Percentiles rank a stretch among this genome's conserved stretches.
These are phyloP conservation scores for Microchirus variegatus DNA, from an alignment of 2,797 vertebrate genomes.

Conservation along the genomic window DNA sequence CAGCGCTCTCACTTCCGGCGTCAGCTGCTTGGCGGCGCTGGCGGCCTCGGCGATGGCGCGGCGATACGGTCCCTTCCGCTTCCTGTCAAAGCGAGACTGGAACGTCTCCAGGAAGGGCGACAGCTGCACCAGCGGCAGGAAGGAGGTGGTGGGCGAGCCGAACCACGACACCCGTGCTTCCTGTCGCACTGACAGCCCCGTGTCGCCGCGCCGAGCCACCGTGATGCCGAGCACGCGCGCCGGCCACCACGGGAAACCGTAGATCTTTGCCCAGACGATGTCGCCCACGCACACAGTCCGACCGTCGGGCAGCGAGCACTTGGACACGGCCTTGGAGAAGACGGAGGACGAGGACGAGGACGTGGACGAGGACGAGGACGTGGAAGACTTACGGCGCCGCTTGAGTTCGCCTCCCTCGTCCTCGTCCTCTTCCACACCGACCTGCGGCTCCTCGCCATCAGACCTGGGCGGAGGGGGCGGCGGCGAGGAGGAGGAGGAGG, in stretches of 20 bases:
- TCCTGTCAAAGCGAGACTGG: slow-evolving; percentile 97
- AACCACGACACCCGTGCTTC: slow-evolving; percentile 98
- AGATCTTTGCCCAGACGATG: slow-evolving; percentile 99
- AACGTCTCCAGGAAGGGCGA: slow-evolving; percentile 98
- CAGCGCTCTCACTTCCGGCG: slow-evolving; percentile 95
- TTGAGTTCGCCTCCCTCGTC: slow-evolving; percentile 83
- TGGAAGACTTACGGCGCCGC: slow-evolving; percentile 86
- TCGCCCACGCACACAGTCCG: slow-evolving; percentile 95
- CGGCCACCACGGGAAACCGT: slow-evolving; percentile 99
- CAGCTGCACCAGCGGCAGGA: slow-evolving; percentile 92
- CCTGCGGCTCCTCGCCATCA: slow-evolving; percentile 27
- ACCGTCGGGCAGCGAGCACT: slow-evolving; percentile 91
- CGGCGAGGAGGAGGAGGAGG: slow-evolving; percentile 47
- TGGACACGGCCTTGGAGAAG: slow-evolving; percentile 97
- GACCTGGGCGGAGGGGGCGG: slow-evolving; percentile 58
- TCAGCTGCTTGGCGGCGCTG: slow-evolving; percentile 96
- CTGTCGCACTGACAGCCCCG: slow-evolving; percentile 90
- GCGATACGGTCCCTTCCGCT: slow-evolving; percentile 97
- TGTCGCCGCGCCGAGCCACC: slow-evolving; percentile 92
- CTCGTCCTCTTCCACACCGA: slow-evolving; percentile 39
- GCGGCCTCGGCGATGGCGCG: slow-evolving; percentile 97
- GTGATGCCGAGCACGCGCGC: slow-evolving; percentile 93
- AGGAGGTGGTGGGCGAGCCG: slow-evolving; percentile 96
- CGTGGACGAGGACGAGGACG: slow-evolving; percentile 61
- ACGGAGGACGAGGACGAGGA: slow-evolving; percentile 88